These are phyloP conservation scores for Xanthorhoe spadicearia DNA, from an alignment of 2,888 invertebrate species.

Conservation along the genomic window DNA sequence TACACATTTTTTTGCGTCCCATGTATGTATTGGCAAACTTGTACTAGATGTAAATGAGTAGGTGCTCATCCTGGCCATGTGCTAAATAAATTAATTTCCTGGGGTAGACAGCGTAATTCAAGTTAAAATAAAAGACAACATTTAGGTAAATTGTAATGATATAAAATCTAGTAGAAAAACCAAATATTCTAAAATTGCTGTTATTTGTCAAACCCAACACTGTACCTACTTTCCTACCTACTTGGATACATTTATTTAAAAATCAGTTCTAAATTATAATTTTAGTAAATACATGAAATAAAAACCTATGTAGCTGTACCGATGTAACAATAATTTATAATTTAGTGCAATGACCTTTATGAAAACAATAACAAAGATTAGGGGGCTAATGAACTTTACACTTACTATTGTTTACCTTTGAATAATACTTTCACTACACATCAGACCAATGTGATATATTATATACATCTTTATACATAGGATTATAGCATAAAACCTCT, in stretches of 20 bases:
- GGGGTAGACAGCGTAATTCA: background rate
- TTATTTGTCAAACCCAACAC: too few species aligned
- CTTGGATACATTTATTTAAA: too few species aligned
- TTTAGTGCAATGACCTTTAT: conserved; percentile 10
- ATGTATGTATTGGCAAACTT: background rate
- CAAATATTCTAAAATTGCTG: too few species aligned
- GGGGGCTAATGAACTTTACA: conserved; percentile 2
- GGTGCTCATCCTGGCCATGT: conserved; percentile 18
- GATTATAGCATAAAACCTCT: too few species aligned
- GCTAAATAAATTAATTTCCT: conserved; percentile 11
- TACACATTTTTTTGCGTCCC: background rate
- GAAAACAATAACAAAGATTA: conserved; percentile 15
- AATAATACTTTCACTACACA: background rate
- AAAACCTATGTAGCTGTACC: too few species aligned
- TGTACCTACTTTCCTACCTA: too few species aligned
- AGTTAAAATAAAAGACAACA: background rate
- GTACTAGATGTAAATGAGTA: conserved; percentile 20
- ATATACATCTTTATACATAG: too few species aligned
- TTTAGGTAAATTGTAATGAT: too few species aligned
- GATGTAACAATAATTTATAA: background rate
- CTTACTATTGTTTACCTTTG: conserved; percentile 5
- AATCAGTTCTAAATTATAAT: too few species aligned
- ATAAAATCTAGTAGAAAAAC: too few species aligned
- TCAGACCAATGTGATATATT: too few species aligned
- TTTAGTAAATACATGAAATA: too few species aligned